Percentiles rank a stretch among this genome's conserved stretches.
Evolutionary conservation across 1,140 invertebrate genomes (phyloP).

Genomic region (Drosophila nigromelanica): DNA sequence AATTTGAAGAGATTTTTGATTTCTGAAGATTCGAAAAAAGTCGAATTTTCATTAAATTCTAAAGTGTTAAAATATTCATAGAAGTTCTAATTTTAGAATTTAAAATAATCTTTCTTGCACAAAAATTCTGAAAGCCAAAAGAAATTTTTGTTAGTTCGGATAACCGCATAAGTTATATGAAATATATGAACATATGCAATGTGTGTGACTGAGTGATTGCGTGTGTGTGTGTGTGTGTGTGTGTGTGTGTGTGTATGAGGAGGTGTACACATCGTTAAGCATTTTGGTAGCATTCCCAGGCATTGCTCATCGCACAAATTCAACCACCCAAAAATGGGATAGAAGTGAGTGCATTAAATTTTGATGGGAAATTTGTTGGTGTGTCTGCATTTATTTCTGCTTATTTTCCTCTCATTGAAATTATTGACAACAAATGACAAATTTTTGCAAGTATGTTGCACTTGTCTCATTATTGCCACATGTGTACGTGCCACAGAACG

Average conservation of each 20-base stretch:
- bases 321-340: conserved; percentile 59
- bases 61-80: too few species aligned
- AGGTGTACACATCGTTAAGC: conserved; percentile 53
- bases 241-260: conserved; percentile 1
- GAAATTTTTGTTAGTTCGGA: neutral
- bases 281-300: conserved; percentile 27
- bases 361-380: conserved; percentile 37
- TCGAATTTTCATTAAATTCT: too few species aligned
- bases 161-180: neutral
- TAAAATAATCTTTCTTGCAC: neutral
- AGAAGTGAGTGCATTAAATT: conserved; percentile 10
- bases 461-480: conserved; percentile 82
- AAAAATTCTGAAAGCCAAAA: neutral
- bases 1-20: neutral
- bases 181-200: conserved; percentile 17
- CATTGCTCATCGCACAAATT: conserved; percentile 44
- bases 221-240: conserved; percentile 2
- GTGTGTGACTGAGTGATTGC: too few species aligned
- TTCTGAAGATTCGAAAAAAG: too few species aligned
- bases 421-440: conserved; percentile 74
- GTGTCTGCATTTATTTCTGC: conserved; percentile 5
- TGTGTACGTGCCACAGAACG: conserved; percentile 73
- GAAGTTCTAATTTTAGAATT: too few species aligned
- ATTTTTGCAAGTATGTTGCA: conserved; percentile 80
- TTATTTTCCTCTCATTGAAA: conserved; percentile 46